Conservation (phyloP, 2,113 vertebrate species). For the Heloderma charlesbogerti region DNA sequence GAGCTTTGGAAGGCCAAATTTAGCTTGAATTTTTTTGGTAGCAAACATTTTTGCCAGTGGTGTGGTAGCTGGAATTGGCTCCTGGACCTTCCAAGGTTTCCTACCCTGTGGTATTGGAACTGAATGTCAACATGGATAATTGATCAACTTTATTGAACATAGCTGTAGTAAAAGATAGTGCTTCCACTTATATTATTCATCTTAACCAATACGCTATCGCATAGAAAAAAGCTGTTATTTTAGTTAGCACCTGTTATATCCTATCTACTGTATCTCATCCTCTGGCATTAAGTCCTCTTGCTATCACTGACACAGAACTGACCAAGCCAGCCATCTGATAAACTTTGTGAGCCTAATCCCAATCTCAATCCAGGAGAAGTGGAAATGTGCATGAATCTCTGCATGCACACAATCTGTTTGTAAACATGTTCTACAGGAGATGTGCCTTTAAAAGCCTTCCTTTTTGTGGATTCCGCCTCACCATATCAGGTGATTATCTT, state of each 20-base stretch:
- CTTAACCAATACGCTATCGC: background rate
- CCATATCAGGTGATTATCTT: background rate
- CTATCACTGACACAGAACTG: background rate
- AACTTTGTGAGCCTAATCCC: background rate
- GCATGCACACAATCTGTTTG: background rate
- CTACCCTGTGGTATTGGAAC: background rate
- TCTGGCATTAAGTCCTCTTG: background rate
- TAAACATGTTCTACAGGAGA: background rate
- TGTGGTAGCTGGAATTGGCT: no score
- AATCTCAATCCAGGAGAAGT: background rate
- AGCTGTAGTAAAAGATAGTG: background rate
- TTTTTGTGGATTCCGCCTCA: background rate
- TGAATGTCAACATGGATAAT: background rate
- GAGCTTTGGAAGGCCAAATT: no score
- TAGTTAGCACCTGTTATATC: background rate
- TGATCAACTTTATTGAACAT: background rate
- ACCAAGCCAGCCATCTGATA: background rate
- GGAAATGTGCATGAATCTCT: background rate
- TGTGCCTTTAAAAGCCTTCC: background rate
- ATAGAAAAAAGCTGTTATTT: background rate
- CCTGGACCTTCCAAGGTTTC: no score
- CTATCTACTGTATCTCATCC: background rate
- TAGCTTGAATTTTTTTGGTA: no score
- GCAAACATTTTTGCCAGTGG: no score
- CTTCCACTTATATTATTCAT: background rate